Evolutionary conservation across 2,888 invertebrate genomes (phyloP), one percentile per base, ranked within the genome.

Genomic region (Fissipunctia ypsillon): DNA sequence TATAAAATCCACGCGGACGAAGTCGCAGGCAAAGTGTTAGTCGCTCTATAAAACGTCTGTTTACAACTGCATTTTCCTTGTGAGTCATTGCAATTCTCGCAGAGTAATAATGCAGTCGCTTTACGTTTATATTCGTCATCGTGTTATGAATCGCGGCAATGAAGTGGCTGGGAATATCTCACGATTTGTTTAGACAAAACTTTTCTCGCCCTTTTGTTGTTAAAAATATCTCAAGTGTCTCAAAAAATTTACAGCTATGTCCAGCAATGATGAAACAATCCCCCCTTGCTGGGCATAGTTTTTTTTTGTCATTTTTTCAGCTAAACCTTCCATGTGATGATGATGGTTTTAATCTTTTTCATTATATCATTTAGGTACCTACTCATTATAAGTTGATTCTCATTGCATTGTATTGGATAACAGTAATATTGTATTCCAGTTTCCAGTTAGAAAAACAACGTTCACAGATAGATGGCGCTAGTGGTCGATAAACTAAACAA

Each of bases 391-490:
- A 48, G 6, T 14, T 28, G 35, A 68, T 6, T 48, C 4, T 10
- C 1, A 61, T 12, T 12, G 16, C 16, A 48, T 6, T 64, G 6
- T 28, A 64, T 31, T 25, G 19, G 12, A 35, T 35, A 35, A 19
- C 7, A 54, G 7, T 38, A 38, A 28, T 25, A 38, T 38, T 16
- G 38, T 6, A 10, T 73, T 65, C 25, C 7, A 60, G 41, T 35
- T 73, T 65, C 25, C 7, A 60, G 41, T 35, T 9, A 35, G 60
- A 56, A 28, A 28, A 3, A 7, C 16, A 45, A 54, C 1, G 73
- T 78, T 73, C 56, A 31, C 43, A 1, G 25, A 0, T 73, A 81
- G 80, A 64, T 81, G 80, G 80, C 82, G 64, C 31, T 78, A 68
- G 65, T 25, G 14, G 68, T 68, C 28, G 52, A 56, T 67, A 45